These are phyloP conservation scores for Idaea aversata DNA, from an alignment of 2,888 invertebrate species.

Conservation along the genomic window DNA sequence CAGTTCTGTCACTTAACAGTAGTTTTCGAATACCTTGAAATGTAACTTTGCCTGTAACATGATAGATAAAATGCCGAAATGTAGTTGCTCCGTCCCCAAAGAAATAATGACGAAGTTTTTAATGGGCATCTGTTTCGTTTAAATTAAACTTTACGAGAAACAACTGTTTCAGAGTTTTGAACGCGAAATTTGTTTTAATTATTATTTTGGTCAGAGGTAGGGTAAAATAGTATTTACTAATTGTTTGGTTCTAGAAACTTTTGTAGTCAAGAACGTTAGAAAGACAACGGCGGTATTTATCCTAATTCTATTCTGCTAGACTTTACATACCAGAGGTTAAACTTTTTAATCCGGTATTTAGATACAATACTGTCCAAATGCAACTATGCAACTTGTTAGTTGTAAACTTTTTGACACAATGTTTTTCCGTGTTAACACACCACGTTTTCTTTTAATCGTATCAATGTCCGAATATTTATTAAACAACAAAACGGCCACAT, in stretches of 20 bases:
- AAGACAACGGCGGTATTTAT: too few relatives aligned
- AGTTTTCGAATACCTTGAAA: background rate
- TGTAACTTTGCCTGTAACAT: background rate
- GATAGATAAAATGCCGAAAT: constrained; percentile 5
- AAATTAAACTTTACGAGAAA: constrained; percentile 24
- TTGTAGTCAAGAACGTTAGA: background rate
- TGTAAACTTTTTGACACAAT: too few relatives aligned
- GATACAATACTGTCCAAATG: too few relatives aligned
- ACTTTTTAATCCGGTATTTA: too few relatives aligned
- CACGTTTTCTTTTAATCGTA: too few relatives aligned
- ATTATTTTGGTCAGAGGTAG: background rate
- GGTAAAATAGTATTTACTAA: background rate
- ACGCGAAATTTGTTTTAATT: constrained; percentile 12
- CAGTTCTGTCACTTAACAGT: too few relatives aligned
- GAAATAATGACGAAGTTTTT: constrained; percentile 39
- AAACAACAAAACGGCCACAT: too few relatives aligned
- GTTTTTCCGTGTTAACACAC: too few relatives aligned
- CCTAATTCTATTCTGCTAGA: too few relatives aligned
- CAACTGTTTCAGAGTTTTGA: constrained; percentile 21
- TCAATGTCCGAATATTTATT: too few relatives aligned
- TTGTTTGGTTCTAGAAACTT: background rate
- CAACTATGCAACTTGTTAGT: too few relatives aligned
- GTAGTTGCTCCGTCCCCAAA: constrained; percentile 28
- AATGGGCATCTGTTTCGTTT: constrained; percentile 26
- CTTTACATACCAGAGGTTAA: too few relatives aligned